These are phyloP conservation scores for Trichopria drosophilae DNA, from an alignment of 2,888 invertebrate genomes.

Conservation along the genomic window DNA sequence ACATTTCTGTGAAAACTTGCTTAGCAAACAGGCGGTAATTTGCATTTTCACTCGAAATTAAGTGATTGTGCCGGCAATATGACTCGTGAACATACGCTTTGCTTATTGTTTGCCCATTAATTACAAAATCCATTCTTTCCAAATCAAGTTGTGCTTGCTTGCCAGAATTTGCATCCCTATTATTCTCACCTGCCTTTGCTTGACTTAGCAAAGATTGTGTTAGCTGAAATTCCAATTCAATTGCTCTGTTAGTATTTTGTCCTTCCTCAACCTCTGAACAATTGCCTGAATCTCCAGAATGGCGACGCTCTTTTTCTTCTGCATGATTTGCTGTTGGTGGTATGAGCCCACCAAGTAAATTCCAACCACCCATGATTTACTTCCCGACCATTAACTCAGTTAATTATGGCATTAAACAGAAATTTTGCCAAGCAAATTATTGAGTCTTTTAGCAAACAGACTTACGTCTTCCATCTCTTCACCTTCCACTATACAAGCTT, in stretches of 20 bases:
- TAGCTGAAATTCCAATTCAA: no score
- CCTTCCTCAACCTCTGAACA: no score
- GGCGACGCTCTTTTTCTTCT: constrained; percentile 8
- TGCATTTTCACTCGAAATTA: constrained; percentile 19
- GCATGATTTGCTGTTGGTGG: no score
- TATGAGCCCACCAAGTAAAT: no score
- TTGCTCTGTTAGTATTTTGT: no score
- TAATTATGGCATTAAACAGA: constrained; percentile 17
- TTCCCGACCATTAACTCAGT: constrained; percentile 6
- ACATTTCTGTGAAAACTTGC: constrained; percentile 28
- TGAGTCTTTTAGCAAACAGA: constrained; percentile 15
- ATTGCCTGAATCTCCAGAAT: no score
- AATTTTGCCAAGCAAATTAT: constrained; percentile 20
- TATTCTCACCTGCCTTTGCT: constrained; percentile 22
- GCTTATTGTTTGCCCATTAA: constrained; percentile 28
- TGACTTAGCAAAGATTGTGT: no score
- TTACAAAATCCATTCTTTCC: constrained; percentile 27
- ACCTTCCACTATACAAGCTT: constrained; percentile 20
- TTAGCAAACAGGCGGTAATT: constrained; percentile 27
- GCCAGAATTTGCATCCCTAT: constrained; percentile 23
- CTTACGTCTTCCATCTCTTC: constrained; percentile 15
- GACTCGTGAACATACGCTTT: constrained; percentile 24
- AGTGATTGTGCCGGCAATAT: constrained; percentile 14
- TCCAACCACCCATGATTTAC: constrained; percentile 14
- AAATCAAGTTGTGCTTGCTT: constrained; percentile 21